A percentile compares a stretch with the other conserved stretches of the same genome.
Conservation (phyloP, 2,113 vertebrate genomes). For the Pleuronectes platessa region DNA sequence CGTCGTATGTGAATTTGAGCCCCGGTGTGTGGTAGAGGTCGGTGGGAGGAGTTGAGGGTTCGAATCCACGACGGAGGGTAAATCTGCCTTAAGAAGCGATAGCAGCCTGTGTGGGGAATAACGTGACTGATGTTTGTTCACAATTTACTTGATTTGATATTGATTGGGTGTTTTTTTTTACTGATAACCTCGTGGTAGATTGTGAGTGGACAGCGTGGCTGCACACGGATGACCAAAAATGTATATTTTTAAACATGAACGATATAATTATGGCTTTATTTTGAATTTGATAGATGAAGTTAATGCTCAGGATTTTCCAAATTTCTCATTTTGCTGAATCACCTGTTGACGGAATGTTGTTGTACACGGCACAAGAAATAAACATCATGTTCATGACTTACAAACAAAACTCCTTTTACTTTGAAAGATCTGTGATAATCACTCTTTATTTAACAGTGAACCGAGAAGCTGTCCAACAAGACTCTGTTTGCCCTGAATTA, state of each 20-base stretch:
- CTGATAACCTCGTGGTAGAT: not conserved
- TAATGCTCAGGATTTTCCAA: slow-evolving; percentile 52
- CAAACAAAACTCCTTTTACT: not conserved
- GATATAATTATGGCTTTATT: slow-evolving; percentile 31
- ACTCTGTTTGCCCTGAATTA: slow-evolving; percentile 13
- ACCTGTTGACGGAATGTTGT: not conserved
- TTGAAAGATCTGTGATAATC: not conserved
- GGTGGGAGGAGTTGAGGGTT: slow-evolving; percentile 22
- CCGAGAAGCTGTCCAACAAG: not conserved
- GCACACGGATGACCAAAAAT: slow-evolving; percentile 64
- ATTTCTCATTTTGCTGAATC: not conserved
- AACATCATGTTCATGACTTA: too few relatives aligned
- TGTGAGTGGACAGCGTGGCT: slow-evolving; percentile 14
- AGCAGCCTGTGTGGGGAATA: slow-evolving; percentile 30
- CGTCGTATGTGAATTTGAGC: slow-evolving; percentile 40
- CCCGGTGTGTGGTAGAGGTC: slow-evolving; percentile 16
- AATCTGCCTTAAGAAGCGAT: slow-evolving; percentile 70
- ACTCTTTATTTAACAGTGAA: slow-evolving; percentile 1
- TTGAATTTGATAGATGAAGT: slow-evolving; percentile 9
- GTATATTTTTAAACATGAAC: slow-evolving; percentile 56
- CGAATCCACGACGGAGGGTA: slow-evolving; percentile 5
- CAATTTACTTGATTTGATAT: slow-evolving; percentile 11
- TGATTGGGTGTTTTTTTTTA: slow-evolving; percentile 8
- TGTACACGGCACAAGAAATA: slow-evolving; percentile 11
- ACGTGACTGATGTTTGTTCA: slow-evolving; percentile 26